phyloP scores from a whole-genome alignment of 2,113 vertebrate genomes.

The Ctenomys sociabilis region DNA sequence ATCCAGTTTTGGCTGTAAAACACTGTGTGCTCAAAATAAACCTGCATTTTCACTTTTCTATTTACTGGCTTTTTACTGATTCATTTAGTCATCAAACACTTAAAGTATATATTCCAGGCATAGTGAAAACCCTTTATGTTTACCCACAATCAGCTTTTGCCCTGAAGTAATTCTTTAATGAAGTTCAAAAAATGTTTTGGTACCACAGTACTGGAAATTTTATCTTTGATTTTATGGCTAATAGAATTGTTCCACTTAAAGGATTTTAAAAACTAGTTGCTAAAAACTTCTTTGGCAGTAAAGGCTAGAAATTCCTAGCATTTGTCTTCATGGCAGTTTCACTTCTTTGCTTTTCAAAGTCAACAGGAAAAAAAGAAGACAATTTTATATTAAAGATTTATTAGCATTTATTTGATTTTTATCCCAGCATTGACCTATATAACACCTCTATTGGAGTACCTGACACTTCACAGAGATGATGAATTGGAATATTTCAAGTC shows the following conservation, averaged over 20 bases:
- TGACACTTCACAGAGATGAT: background rate
- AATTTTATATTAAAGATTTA: background rate
- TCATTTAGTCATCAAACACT: background rate
- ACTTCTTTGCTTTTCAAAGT: slow-evolving; percentile 40
- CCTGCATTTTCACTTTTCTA: background rate
- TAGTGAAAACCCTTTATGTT: background rate
- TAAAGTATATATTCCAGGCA: background rate
- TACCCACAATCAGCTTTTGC: background rate
- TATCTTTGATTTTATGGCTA: slow-evolving; percentile 20
- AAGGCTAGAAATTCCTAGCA: background rate
- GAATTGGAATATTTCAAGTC: background rate
- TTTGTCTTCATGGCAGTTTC: slow-evolving; percentile 21
- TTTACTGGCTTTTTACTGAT: background rate
- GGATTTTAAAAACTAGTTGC: slow-evolving; percentile 17
- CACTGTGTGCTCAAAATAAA: background rate
- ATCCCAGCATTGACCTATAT: background rate
- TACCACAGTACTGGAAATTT: background rate
- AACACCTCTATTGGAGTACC: background rate
- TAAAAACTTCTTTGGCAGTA: background rate
- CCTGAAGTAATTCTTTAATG: slow-evolving; percentile 53
- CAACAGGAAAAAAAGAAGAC: background rate
- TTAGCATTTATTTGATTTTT: slow-evolving; percentile 40
- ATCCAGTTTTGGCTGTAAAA: background rate
- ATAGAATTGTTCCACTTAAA: slow-evolving; percentile 27
- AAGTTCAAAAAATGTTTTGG: background rate